Evolutionary conservation across 2,113 vertebrate species (phyloP).

Genomic region (Lepus europaeus): DNA sequence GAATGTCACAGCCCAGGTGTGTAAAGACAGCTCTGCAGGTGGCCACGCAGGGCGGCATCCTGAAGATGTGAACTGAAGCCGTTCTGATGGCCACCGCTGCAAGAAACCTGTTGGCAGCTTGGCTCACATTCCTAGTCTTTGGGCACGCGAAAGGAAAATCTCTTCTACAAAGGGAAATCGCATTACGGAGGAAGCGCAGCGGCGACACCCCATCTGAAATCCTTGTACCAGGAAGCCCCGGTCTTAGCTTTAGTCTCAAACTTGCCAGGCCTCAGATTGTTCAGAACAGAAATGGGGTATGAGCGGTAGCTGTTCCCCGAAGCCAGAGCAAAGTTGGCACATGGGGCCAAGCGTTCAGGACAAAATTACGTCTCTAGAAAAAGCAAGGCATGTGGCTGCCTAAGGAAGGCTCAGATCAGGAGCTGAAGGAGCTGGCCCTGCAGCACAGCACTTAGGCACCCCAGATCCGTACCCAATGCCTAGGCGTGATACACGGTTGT

Average conservation of each 20-base stretch:
- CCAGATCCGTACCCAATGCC: too few relatives aligned
- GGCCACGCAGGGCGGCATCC: neutral
- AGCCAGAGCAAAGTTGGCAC: neutral
- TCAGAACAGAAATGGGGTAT: neutral
- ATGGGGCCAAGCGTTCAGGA: neutral
- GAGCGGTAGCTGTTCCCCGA: neutral
- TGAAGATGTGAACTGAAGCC: neutral
- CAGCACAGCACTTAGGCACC: too few relatives aligned
- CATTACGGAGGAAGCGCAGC: neutral
- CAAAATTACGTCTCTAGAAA: constrained; percentile 18
- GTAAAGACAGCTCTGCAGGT: neutral
- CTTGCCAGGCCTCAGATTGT: neutral
- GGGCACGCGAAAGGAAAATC: neutral
- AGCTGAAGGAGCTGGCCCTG: too few relatives aligned
- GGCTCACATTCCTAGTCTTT: neutral
- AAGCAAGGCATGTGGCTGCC: neutral
- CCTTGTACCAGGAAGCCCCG: neutral
- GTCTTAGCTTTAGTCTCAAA: neutral
- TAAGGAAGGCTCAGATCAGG: neutral
- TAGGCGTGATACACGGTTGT: too few relatives aligned
- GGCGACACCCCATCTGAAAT: neutral
- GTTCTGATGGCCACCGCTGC: neutral
- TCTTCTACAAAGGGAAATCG: constrained; percentile 25
- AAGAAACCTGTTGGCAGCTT: neutral
- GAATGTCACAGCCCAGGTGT: neutral